Evolutionary conservation across 2,113 vertebrate genomes (phyloP).

Genomic region (Oenanthe melanoleuca): DNA sequence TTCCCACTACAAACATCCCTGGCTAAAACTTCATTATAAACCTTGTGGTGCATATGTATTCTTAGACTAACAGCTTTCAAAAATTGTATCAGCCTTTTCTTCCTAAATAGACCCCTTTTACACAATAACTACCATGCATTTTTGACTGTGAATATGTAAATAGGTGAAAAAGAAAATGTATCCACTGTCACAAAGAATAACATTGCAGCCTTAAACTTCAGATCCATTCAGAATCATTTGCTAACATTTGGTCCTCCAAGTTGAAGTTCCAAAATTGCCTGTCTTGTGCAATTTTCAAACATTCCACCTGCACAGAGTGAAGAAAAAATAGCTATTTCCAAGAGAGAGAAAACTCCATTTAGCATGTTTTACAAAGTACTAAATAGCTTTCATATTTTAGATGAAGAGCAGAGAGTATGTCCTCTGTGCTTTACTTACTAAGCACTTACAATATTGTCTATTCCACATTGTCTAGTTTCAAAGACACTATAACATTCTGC

Average conservation of each 20-base stretch:
- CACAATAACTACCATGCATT: slow-evolving; percentile 49
- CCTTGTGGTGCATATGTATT: background rate
- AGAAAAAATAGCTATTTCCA: slow-evolving; percentile 63
- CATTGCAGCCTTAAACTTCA: slow-evolving; percentile 72
- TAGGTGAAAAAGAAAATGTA: slow-evolving; percentile 69
- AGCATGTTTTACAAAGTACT: slow-evolving; percentile 76
- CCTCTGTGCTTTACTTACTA: slow-evolving; percentile 46
- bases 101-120: slow-evolving; percentile 58
- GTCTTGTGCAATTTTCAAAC: slow-evolving; percentile 78
- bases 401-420: slow-evolving; percentile 9
- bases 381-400: slow-evolving; percentile 72
- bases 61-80: slow-evolving; percentile 44
- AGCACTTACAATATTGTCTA: slow-evolving; percentile 25
- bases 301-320: slow-evolving; percentile 66
- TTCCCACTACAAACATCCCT: background rate
- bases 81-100: slow-evolving; percentile 55
- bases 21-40: background rate
- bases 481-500: background rate
- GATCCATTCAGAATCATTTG: slow-evolving; percentile 75
- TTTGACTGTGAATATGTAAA: slow-evolving; percentile 76
- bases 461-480: slow-evolving; percentile 5
- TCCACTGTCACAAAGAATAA: slow-evolving; percentile 67
- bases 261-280: slow-evolving; percentile 76
- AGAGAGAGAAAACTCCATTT: slow-evolving; percentile 74
- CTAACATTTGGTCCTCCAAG: slow-evolving; percentile 75